phyloP scores from a whole-genome alignment of 2,888 invertebrate genomes.

The Ariolimax columbianus region DNA sequence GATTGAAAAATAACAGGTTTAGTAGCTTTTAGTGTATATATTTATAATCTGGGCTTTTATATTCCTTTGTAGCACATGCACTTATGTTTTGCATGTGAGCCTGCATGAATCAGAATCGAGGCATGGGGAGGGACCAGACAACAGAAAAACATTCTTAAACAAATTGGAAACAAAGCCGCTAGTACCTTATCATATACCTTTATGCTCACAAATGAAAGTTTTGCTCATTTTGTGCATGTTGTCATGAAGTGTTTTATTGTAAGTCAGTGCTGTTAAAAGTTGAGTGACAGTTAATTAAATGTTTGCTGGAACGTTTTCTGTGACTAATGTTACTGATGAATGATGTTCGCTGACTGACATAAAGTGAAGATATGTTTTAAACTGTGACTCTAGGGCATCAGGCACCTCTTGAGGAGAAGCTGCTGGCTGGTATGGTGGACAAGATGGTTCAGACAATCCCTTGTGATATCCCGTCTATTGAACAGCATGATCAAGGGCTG shows the following conservation, averaged over 20 bases:
- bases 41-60: not conserved
- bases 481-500: slow-evolving; percentile 42
- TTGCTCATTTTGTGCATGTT: not conserved
- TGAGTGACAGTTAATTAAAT: not conserved
- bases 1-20: no score
- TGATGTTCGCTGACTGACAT: not conserved
- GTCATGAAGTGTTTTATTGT: not conserved
- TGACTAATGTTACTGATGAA: not conserved
- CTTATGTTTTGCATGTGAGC: not conserved
- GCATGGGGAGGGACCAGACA: not conserved
- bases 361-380: slow-evolving; percentile 24
- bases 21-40: not conserved
- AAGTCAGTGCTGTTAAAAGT: not conserved
- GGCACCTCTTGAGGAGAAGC: slow-evolving; percentile 14
- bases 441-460: slow-evolving; percentile 38
- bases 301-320: not conserved
- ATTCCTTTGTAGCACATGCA: not conserved
- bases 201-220: not conserved
- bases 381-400: slow-evolving; percentile 38
- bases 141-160: not conserved
- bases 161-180: not conserved
- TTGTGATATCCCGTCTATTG: slow-evolving; percentile 39
- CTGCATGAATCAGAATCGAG: not conserved
- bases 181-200: not conserved
- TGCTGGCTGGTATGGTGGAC: slow-evolving; percentile 27